Conservation (phyloP, 2,113 vertebrate species). For the Dryoscopus gambensis region DNA sequence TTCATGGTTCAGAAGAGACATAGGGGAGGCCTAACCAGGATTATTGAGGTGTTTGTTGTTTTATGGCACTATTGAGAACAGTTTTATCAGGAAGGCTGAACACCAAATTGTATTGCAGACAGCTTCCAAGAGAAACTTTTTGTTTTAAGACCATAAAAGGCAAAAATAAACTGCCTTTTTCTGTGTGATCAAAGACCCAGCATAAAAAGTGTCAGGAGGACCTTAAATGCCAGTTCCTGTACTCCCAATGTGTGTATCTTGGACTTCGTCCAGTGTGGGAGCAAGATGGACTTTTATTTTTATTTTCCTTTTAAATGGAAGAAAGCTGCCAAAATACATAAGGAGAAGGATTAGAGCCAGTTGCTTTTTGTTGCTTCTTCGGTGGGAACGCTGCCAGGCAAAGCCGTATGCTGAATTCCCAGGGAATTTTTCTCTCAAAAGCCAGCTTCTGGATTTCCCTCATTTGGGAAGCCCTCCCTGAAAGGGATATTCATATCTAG, state of each 20-base stretch:
- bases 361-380: conserved; percentile 39
- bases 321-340: conserved; percentile 61
- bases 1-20: background rate
- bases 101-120: background rate
- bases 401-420: conserved; percentile 52
- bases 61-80: background rate
- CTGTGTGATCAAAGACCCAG: conserved; percentile 44
- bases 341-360: conserved; percentile 24
- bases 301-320: conserved; percentile 32
- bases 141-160: conserved; percentile 23
- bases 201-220: conserved; percentile 54
- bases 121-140: conserved; percentile 50
- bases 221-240: conserved; percentile 60
- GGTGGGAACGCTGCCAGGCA: conserved; percentile 29
- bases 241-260: conserved; percentile 43
- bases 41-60: background rate
- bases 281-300: conserved; percentile 45
- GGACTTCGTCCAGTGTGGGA: conserved; percentile 56
- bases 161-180: conserved; percentile 54
- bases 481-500: conserved; percentile 58
- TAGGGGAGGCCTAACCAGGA: background rate
- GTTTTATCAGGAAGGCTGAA: background rate
- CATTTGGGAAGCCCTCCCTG: conserved; percentile 57
- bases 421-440: conserved; percentile 46
- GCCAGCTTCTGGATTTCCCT: conserved; percentile 59